phyloP scores from a whole-genome alignment of 2,113 vertebrate species.

The Polyodon spathula region DNA sequence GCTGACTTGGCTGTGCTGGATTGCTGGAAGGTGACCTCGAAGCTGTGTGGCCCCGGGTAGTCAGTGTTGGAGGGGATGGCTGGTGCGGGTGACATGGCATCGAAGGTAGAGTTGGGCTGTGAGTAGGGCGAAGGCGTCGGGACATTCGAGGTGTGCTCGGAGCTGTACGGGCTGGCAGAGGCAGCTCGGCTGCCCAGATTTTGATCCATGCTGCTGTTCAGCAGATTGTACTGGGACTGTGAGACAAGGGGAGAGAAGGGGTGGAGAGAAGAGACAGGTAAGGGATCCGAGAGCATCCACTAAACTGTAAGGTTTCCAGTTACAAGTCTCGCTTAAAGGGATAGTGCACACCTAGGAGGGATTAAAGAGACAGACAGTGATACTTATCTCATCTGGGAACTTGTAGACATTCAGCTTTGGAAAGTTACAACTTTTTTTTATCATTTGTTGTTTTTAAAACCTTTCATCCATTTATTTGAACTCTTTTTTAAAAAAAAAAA shows the following conservation, averaged over 20 bases:
- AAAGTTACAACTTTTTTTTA: too few relatives aligned
- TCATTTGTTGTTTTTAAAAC: too few relatives aligned
- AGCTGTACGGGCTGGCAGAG: conserved; percentile 89
- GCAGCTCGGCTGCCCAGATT: conserved; percentile 80
- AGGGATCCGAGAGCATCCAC: conserved; percentile 48
- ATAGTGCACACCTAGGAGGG: too few relatives aligned
- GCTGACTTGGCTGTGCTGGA: conserved; percentile 97
- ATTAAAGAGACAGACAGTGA: too few relatives aligned
- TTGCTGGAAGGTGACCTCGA: conserved; percentile 97
- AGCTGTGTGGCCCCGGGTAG: conserved; percentile 89
- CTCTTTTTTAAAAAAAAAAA: too few relatives aligned
- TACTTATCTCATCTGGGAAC: too few relatives aligned
- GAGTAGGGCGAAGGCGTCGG: conserved; percentile 93
- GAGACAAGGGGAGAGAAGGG: conserved; percentile 39
- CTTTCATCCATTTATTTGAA: too few relatives aligned
- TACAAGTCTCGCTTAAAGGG: conserved; percentile 46
- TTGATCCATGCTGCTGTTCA: conserved; percentile 96
- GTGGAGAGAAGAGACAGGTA: conserved; percentile 62
- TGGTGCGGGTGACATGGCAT: conserved; percentile 89
- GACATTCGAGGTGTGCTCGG: conserved; percentile 84
- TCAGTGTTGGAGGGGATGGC: conserved; percentile 97
- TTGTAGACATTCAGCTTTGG: too few relatives aligned
- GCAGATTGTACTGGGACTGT: conserved; percentile 98
- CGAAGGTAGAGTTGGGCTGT: conserved; percentile 97
- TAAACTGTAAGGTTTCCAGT: conserved; percentile 60